Base-by-base conservation (phyloP, 2,888 invertebrate genomes). In the Megastigmus dorsalis region DNA sequence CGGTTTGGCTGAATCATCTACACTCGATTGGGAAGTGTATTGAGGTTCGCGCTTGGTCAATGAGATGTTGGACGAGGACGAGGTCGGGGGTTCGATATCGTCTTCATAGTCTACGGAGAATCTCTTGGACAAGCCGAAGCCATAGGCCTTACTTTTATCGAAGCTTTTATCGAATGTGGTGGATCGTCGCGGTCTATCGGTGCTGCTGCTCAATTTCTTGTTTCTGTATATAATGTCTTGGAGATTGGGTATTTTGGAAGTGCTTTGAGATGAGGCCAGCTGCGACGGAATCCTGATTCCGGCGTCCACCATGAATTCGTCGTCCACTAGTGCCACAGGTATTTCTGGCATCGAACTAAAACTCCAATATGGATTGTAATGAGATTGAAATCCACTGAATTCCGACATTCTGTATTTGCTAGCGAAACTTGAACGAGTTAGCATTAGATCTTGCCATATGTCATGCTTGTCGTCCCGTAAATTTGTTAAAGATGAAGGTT, bases 311-410 rank as follows among this genome's bases (percentile, higher is more conserved):
- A 88, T 82, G 72, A 88, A 88, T 63, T 88, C 88, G 72, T 88
- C 87, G 65, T 88, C 86, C 63, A 86, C 81, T 59, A 87, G 80
- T 36, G 83, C 84, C 43, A 84, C 82, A 9, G 87, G 85, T 41
- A 86, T 84, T 73, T 85, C 85, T 3, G 87, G 86, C 85, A 86
- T 84, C 45, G 88, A 87, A 67, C 87, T 88, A 82, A 87, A 88
- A 85, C 82, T 83, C 88, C 87, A 88, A 83, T 85, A 86, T 63
- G 85, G 83, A 75, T 86, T 86, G 76, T 85, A 84, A 50, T 85
- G 83, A 20, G 82, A 62, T 45, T 72, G 75, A n/a, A 82, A 76
- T 38, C 80, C 80, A 7, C 80, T 78, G 33, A 82, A 73, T 26
- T 82, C 82, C 23, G 83, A 82, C 23, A 68, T 33, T n/a, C 74